Conservation (phyloP, 2,113 vertebrate species). For the Leptodactylus fuscus region DNA sequence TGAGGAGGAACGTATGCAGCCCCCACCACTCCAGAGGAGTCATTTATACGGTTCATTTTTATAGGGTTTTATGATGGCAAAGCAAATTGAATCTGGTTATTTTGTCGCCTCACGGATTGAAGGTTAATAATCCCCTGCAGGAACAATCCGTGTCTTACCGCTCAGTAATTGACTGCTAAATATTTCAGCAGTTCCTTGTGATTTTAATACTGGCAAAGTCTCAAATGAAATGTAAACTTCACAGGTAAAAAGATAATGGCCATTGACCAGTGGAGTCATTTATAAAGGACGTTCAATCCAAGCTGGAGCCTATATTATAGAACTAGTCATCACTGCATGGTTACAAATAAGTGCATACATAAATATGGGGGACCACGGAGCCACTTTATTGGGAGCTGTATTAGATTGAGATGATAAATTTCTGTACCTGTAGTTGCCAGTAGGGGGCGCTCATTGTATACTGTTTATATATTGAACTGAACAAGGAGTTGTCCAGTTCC, state of each 20-base stretch:
- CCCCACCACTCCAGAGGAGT: neutral
- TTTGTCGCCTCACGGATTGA: neutral
- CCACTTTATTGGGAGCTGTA: too few relatives aligned
- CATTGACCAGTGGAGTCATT: neutral
- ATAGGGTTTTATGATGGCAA: neutral
- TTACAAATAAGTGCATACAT: too few relatives aligned
- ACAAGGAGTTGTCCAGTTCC: too few relatives aligned
- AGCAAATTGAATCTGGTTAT: neutral
- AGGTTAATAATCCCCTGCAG: slow-evolving; percentile 23
- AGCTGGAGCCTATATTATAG: neutral
- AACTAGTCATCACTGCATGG: neutral
- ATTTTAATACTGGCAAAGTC: neutral
- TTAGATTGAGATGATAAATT: too few relatives aligned
- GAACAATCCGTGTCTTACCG: neutral
- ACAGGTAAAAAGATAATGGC: neutral
- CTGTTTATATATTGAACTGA: too few relatives aligned
- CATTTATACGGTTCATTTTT: neutral
- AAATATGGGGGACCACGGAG: too few relatives aligned
- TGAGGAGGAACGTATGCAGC: neutral
- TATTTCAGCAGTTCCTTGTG: slow-evolving; percentile 5
- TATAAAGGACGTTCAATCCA: neutral
- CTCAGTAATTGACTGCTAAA: slow-evolving; percentile 14
- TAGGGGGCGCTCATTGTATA: too few relatives aligned
- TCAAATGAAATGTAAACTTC: neutral
- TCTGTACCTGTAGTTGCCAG: too few relatives aligned